Evolutionary conservation across 1,140 invertebrate genomes (phyloP).

Genomic region (Bactericera cockerelli): DNA sequence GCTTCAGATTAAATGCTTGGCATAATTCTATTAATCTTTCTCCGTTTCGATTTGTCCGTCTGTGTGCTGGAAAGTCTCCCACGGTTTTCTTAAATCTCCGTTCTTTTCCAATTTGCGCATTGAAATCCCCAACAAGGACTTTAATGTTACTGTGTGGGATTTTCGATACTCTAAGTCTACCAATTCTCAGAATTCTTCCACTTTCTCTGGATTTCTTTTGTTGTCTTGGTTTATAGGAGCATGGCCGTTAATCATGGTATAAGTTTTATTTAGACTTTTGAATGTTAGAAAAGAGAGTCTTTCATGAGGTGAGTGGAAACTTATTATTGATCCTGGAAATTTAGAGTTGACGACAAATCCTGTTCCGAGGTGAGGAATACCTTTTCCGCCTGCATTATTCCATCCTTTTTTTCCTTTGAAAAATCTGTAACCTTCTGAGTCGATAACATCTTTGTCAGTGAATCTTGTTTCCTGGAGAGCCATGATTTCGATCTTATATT

Average conservation of each 20-base stretch:
- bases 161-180: conserved; percentile 13
- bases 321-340: too few species aligned
- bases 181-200: conserved; percentile 15
- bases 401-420: too few species aligned
- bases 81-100: too few species aligned
- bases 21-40: neutral
- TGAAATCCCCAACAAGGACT: neutral
- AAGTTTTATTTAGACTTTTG: conserved; percentile 14
- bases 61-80: too few species aligned
- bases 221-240: conserved; percentile 15
- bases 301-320: conserved; percentile 15
- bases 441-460: too few species aligned
- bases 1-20: neutral
- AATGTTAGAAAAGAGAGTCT: conserved; percentile 14
- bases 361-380: too few species aligned
- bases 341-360: too few species aligned
- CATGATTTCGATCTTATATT: too few species aligned
- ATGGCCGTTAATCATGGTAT: conserved; percentile 15
- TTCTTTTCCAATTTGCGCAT: too few species aligned
- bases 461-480: too few species aligned
- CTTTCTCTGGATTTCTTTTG: conserved; percentile 13
- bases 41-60: neutral
- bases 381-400: too few species aligned
- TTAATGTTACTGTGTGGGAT: conserved; percentile 13
- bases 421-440: too few species aligned